These are phyloP conservation scores for Synergus gifuensis DNA, from an alignment of 2,888 invertebrate genomes.

Conservation along the genomic window DNA sequence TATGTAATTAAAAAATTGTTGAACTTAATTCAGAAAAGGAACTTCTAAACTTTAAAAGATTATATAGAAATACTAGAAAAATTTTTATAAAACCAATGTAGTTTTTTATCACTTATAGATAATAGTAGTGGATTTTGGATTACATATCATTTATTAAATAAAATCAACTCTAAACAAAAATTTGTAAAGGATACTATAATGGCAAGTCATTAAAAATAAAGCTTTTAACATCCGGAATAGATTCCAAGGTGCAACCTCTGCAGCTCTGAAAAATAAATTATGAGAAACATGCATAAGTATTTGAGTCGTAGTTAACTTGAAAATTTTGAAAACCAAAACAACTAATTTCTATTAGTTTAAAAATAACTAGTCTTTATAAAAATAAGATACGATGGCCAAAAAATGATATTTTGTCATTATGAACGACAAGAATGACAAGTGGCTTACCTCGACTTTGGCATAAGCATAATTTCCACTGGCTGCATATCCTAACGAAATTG, in stretches of 20 bases:
- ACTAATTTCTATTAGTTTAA: background rate
- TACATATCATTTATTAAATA: background rate
- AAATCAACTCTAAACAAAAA: constrained; percentile 21
- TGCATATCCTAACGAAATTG: constrained; percentile 11
- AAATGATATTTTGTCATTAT: background rate
- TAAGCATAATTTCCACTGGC: constrained; percentile 18
- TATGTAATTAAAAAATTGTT: too few species aligned
- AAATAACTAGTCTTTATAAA: background rate
- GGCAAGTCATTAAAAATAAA: constrained; percentile 86
- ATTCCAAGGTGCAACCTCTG: constrained; percentile 84
- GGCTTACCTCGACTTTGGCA: constrained; percentile 36
- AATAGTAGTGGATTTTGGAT: background rate
- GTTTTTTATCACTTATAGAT: background rate
- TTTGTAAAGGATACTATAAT: constrained; percentile 79
- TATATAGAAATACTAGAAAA: background rate
- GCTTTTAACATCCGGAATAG: constrained; percentile 83
- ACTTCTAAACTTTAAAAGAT: background rate
- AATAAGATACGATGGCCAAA: background rate
- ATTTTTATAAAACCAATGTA: background rate
- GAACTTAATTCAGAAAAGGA: too few species aligned
- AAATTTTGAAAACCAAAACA: background rate
- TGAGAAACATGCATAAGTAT: background rate
- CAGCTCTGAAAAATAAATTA: constrained; percentile 80
- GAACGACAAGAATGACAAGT: background rate
- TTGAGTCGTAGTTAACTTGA: too few species aligned